Percentiles rank a stretch among this genome's conserved stretches.
phyloP scores from a whole-genome alignment of 1,140 invertebrate species.

The Aphelenchoides besseyi region DNA sequence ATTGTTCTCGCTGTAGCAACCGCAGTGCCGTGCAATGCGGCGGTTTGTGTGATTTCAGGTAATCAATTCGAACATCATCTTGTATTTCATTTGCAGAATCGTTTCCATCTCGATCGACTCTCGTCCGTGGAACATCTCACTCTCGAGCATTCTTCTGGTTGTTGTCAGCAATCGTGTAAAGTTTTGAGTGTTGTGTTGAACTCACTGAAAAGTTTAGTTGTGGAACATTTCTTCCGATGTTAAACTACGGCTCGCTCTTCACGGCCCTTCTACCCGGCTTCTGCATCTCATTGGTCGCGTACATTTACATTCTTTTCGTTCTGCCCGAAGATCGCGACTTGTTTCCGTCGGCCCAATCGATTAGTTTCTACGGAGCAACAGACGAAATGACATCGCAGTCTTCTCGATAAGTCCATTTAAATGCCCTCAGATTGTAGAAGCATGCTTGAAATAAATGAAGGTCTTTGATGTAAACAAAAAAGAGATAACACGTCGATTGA shows the following conservation, averaged over 20 bases:
- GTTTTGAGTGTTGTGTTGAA: not conserved
- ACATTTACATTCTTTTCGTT: not conserved
- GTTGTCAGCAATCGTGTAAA: slow-evolving; percentile 7
- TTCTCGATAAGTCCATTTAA: too few relatives aligned
- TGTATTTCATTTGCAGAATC: not conserved
- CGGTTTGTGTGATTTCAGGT: slow-evolving; percentile 13
- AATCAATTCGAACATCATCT: not conserved
- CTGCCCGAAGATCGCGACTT: slow-evolving; percentile 4
- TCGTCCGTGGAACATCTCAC: slow-evolving; percentile 7
- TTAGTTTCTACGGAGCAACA: not conserved
- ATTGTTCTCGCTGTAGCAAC: slow-evolving; percentile 6
- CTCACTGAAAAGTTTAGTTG: slow-evolving; percentile 7
- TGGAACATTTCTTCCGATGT: slow-evolving; percentile 11
- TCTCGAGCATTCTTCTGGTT: slow-evolving; percentile 23
- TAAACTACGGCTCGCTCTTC: slow-evolving; percentile 13
- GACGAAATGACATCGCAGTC: too few relatives aligned
- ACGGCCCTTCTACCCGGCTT: slow-evolving; percentile 13
- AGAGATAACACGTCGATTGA: too few relatives aligned
- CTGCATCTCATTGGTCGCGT: not conserved
- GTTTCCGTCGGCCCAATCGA: not conserved
- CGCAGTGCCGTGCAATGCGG: slow-evolving; percentile 19
- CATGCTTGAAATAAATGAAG: too few relatives aligned
- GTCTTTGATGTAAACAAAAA: too few relatives aligned
- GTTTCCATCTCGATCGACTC: not conserved
- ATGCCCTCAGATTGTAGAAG: too few relatives aligned